These are phyloP conservation scores for Scaptodrosophila lebanonensis DNA, from an alignment of 1,140 invertebrate genomes.

Conservation along the genomic window DNA sequence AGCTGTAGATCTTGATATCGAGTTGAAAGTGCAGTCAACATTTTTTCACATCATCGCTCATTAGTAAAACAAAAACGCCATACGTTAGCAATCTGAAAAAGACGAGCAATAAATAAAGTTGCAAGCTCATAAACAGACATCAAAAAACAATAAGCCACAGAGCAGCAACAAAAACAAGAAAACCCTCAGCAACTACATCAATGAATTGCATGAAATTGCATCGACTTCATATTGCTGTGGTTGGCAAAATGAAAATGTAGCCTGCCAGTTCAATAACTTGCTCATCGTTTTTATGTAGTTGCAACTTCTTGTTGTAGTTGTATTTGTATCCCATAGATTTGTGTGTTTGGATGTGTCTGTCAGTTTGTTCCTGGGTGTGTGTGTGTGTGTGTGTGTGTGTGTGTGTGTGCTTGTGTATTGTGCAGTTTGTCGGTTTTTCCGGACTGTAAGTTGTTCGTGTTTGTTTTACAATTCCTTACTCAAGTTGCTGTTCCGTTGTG, in stretches of 20 bases:
- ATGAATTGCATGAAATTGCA: conserved; percentile 5
- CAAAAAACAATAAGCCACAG: neutral
- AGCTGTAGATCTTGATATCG: too few relatives aligned
- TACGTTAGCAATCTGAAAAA: too few relatives aligned
- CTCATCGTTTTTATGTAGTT: conserved; percentile 11
- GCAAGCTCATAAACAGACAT: conserved; percentile 19
- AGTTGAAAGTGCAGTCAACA: too few relatives aligned
- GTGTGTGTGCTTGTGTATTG: too few relatives aligned
- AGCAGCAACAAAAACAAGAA: neutral
- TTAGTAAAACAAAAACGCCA: conserved; percentile 41
- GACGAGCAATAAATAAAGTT: conserved; percentile 40
- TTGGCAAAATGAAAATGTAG: conserved; percentile 16
- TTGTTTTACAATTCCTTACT: too few relatives aligned
- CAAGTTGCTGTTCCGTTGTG: too few relatives aligned
- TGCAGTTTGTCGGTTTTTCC: too few relatives aligned
- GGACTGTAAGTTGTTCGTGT: too few relatives aligned
- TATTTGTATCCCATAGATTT: too few relatives aligned
- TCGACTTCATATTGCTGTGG: conserved; percentile 28
- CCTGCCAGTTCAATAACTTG: conserved; percentile 29
- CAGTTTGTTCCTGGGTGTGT: too few relatives aligned
- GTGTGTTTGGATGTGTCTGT: too few relatives aligned
- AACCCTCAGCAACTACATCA: neutral
- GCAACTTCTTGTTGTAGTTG: conserved; percentile 13
- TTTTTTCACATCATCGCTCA: conserved; percentile 36
- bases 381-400: too few relatives aligned